These are phyloP conservation scores for Bedellia somnulentella DNA, from an alignment of 2,888 invertebrate species.

Conservation along the genomic window DNA sequence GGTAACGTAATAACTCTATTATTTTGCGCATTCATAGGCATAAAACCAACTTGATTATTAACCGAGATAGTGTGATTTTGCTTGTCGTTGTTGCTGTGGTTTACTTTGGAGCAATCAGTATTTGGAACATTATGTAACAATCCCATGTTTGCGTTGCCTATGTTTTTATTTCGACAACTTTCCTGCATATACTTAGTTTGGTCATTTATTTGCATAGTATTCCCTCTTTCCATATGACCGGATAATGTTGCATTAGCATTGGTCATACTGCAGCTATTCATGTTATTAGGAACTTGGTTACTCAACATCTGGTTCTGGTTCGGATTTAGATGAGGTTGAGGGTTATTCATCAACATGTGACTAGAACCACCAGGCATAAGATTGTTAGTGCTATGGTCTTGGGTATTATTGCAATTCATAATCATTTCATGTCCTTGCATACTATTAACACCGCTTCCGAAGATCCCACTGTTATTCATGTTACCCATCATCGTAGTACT, in stretches of 20 bases:
- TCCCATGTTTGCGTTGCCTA: slow-evolving; percentile 28
- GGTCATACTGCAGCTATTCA: slow-evolving; percentile 39
- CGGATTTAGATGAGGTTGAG: slow-evolving; percentile 24
- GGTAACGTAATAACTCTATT: slow-evolving; percentile 49
- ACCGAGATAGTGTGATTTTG: slow-evolving; percentile 42
- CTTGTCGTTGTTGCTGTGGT: slow-evolving; percentile 36
- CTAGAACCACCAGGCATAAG: slow-evolving; percentile 30
- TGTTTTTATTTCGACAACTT: slow-evolving; percentile 37
- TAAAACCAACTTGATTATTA: slow-evolving; percentile 45
- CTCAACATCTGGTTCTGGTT: slow-evolving; percentile 36
- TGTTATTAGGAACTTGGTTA: slow-evolving; percentile 38
- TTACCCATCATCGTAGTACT: slow-evolving; percentile 46
- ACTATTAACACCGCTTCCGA: slow-evolving; percentile 24
- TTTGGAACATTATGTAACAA: slow-evolving; percentile 29
- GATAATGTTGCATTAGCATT: slow-evolving; percentile 37
- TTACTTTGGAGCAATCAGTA: slow-evolving; percentile 44
- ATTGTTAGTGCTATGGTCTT: slow-evolving; percentile 38
- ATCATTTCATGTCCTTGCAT: slow-evolving; percentile 45
- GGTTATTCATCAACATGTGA: slow-evolving; percentile 46
- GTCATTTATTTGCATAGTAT: slow-evolving; percentile 32
- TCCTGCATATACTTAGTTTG: slow-evolving; percentile 40
- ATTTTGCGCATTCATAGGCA: slow-evolving; percentile 49
- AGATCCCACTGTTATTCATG: slow-evolving; percentile 32
- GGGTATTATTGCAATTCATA: slow-evolving; percentile 40
- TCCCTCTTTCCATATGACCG: slow-evolving; percentile 14